Conservation (phyloP, 2,888 invertebrate genomes). For the Pollenia labialis region DNA sequence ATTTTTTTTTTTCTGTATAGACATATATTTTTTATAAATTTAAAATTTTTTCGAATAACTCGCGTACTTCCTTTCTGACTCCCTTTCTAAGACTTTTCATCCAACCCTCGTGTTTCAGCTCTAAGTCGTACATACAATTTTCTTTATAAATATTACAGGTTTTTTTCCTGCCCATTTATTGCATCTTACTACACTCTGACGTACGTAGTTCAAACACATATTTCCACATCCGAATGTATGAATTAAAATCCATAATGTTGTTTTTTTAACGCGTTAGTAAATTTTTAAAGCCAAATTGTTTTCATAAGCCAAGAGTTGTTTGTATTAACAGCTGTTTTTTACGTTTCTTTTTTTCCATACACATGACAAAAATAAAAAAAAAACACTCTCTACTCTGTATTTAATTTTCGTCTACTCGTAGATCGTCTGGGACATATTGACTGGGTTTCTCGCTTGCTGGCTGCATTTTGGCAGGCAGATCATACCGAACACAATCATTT, state of each 20-base stretch:
- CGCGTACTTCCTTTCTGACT: too few species aligned
- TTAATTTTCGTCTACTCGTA: slow-evolving; percentile 37
- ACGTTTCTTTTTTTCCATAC: slow-evolving; percentile 31
- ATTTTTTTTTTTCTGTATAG: too few species aligned
- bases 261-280: slow-evolving; percentile 56
- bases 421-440: neutral
- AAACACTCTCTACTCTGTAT: slow-evolving; percentile 10
- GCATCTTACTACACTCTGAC: slow-evolving; percentile 15
- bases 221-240: slow-evolving; percentile 12
- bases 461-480: slow-evolving; percentile 41
- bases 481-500: slow-evolving; percentile 57
- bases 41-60: too few species aligned
- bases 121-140: neutral
- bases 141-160: slow-evolving; percentile 64
- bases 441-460: slow-evolving; percentile 22
- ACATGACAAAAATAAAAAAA: slow-evolving; percentile 3
- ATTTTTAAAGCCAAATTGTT: slow-evolving; percentile 58
- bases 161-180: slow-evolving; percentile 26
- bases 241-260: slow-evolving; percentile 56
- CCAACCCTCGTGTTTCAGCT: slow-evolving; percentile 9
- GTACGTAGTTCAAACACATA: neutral
- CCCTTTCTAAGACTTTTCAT: too few species aligned
- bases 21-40: too few species aligned
- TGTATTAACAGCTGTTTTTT: slow-evolving; percentile 69
- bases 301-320: slow-evolving; percentile 53